Evolutionary conservation across 2,888 invertebrate species (phyloP).

Genomic region (Diarsia brunnea): DNA sequence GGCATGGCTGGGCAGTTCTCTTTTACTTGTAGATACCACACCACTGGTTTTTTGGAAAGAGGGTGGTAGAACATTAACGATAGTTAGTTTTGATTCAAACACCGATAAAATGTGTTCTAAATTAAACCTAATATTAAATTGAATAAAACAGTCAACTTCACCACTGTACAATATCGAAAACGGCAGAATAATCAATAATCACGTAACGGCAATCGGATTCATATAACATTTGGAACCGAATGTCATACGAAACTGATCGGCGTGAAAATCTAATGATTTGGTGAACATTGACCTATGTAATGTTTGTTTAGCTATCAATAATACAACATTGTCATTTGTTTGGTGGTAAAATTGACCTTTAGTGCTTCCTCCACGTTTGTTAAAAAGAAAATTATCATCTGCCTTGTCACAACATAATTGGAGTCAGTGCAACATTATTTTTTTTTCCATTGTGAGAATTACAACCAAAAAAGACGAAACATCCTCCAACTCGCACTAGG

Average conservation of each 20-base stretch:
- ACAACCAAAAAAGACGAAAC: neutral
- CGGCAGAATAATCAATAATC: constrained; percentile 17
- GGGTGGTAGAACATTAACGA: too few relatives aligned
- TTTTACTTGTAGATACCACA: neutral
- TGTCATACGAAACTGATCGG: constrained; percentile 57
- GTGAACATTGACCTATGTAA: constrained; percentile 6
- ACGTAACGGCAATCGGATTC: constrained; percentile 34
- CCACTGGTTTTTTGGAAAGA: too few relatives aligned
- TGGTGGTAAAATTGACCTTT: neutral
- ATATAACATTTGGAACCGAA: constrained; percentile 60
- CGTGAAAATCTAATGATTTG: constrained; percentile 41
- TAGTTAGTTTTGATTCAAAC: too few relatives aligned
- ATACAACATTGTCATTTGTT: neutral
- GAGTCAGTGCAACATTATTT: neutral
- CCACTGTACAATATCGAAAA: neutral
- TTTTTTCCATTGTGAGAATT: neutral
- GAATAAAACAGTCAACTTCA: neutral
- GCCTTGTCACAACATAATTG: neutral
- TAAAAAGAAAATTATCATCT: neutral
- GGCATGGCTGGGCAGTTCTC: neutral
- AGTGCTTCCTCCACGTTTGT: neutral
- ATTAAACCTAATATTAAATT: neutral
- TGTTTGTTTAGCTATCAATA: constrained; percentile 33
- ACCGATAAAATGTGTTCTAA: neutral
- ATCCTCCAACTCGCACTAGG: neutral